phyloP scores from a whole-genome alignment of 2,888 invertebrate species.

The Drosophila siamana region DNA sequence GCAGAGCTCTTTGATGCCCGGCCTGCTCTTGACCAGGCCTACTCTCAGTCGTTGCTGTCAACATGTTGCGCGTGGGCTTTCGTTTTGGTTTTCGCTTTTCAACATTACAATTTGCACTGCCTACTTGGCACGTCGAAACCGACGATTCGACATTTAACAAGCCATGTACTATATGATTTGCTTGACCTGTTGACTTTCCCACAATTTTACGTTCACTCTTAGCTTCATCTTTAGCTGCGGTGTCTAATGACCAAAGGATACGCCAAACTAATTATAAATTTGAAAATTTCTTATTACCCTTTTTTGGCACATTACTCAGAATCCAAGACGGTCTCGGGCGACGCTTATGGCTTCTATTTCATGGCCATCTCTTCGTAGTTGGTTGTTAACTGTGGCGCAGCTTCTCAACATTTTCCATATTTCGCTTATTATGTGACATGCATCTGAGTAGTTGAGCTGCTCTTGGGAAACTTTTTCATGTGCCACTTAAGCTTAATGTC shows the following conservation, averaged over 20 bases:
- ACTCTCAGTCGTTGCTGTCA: conserved; percentile 23
- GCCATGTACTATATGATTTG: conserved; percentile 9
- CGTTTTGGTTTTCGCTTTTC: conserved; percentile 35
- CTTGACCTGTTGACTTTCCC: conserved; percentile 24
- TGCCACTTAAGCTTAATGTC: conserved; percentile 2
- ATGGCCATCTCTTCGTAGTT: conserved; percentile 19
- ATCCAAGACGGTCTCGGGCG: not conserved
- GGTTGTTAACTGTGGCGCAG: conserved; percentile 16
- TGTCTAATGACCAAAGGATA: not conserved
- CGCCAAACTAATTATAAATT: not conserved
- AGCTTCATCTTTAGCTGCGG: not conserved
- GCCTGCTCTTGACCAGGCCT: conserved; percentile 13
- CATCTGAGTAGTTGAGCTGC: conserved; percentile 5
- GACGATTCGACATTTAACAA: conserved; percentile 45
- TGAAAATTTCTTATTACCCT: not conserved
- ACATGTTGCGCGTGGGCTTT: conserved; percentile 29
- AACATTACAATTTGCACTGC: conserved; percentile 22
- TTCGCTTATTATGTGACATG: not conserved
- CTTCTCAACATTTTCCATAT: not conserved
- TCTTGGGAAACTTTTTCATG: conserved; percentile 15
- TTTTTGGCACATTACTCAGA: not conserved
- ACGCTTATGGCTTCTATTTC: conserved; percentile 23
- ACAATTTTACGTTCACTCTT: not conserved
- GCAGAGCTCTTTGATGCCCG: conserved; percentile 29
- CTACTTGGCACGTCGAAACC: conserved; percentile 11